Conservation (phyloP, 2,113 vertebrate genomes). For the Atractosteus spatula region DNA sequence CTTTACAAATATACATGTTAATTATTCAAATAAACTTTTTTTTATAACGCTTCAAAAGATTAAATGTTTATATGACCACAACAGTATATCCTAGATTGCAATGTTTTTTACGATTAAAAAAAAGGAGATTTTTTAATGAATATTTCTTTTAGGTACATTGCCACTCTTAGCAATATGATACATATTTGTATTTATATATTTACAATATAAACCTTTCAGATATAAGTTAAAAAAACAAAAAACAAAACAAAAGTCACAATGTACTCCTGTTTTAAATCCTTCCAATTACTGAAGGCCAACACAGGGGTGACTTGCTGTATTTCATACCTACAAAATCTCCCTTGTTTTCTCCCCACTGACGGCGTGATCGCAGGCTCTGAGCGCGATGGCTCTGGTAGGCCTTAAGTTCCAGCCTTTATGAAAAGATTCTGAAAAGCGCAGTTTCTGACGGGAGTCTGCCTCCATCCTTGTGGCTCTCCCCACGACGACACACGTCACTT, state of each 20-base stretch:
- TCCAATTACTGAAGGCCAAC: not conserved
- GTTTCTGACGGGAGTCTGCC: too few species aligned
- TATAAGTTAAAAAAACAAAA: slow-evolving; percentile 63
- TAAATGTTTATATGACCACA: slow-evolving; percentile 67
- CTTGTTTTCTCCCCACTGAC: not conserved
- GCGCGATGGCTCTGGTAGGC: too few species aligned
- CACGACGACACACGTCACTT: too few species aligned
- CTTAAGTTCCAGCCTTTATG: too few species aligned
- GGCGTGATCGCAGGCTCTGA: too few species aligned
- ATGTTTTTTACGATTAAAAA: slow-evolving; percentile 57
- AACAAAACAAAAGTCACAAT: slow-evolving; percentile 25
- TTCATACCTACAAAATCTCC: not conserved
- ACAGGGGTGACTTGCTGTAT: not conserved
- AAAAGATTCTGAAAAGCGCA: too few species aligned
- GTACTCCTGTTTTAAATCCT: not conserved
- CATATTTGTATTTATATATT: slow-evolving; percentile 82
- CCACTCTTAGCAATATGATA: slow-evolving; percentile 70
- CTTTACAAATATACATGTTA: slow-evolving; percentile 97
- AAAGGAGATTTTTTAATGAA: slow-evolving; percentile 43
- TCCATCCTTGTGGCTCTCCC: too few species aligned
- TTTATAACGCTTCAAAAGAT: slow-evolving; percentile 72
- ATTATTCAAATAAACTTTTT: slow-evolving; percentile 75
- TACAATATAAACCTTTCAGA: slow-evolving; percentile 78
- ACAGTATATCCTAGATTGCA: slow-evolving; percentile 80
- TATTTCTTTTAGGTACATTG: slow-evolving; percentile 65